Conservation (phyloP, 2,797 vertebrate species). For the Dicrostonyx torquatus region DNA sequence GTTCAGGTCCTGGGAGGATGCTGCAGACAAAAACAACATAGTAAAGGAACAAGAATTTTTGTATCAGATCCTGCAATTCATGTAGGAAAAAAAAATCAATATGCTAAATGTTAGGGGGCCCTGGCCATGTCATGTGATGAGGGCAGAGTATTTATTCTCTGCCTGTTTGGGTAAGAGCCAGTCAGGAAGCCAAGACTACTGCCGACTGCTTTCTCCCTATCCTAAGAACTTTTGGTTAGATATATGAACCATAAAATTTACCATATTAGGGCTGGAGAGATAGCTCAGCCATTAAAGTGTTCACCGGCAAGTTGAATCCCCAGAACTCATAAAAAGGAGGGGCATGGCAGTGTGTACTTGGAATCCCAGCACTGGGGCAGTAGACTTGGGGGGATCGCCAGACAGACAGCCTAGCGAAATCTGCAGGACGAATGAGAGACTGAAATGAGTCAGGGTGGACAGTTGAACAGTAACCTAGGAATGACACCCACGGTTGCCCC, state of each 20-base stretch:
- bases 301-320: background rate
- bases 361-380: background rate
- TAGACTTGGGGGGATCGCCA: background rate
- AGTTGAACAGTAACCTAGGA: background rate
- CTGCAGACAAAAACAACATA: background rate
- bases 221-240: background rate
- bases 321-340: background rate
- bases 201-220: background rate
- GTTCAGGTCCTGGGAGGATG: background rate
- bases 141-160: background rate
- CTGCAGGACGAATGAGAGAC: background rate
- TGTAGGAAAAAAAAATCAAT: background rate
- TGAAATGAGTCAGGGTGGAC: background rate
- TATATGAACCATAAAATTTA: background rate
- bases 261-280: background rate
- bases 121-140: background rate
- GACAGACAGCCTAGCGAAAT: background rate
- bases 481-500: background rate
- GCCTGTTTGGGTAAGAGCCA: background rate
- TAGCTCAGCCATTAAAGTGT: background rate
- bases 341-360: background rate
- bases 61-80: background rate
- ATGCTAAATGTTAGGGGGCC: fast-evolving
- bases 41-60: background rate
- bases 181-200: fast-evolving